Evolutionary conservation across 2,888 invertebrate genomes (phyloP), one percentile per base, ranked within the genome.

Genomic region (Meloe dianella): DNA sequence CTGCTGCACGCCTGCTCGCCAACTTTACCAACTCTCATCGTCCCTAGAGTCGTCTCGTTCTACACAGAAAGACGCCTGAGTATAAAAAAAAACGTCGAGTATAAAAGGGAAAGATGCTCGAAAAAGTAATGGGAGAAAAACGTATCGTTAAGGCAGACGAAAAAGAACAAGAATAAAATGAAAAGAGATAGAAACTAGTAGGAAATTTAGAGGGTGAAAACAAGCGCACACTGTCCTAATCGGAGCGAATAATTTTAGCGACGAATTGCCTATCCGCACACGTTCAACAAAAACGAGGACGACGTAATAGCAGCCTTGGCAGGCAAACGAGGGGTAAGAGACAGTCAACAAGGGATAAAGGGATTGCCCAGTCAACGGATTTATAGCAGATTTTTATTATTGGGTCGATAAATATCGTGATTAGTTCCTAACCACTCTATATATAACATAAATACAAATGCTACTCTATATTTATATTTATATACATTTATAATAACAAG

Each of bases 151-250:
- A 54, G 24, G 14, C 9, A 51, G 22, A 22, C 2, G 51, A 8
- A 51, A 51, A 22, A 22, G n/a, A n/a, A n/a, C n/a, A n/a, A n/a
- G n/a, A n/a, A n/a, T n/a, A n/a, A n/a, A n/a, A n/a, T 20, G 9
- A 4, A 51, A 22, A 54, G 54, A 54, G 22, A 54, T 7, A 51
- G 51, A 51, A 51, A 51, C 51, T 12, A 54, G 24, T 8, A 24
- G 54, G 54, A 54, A 54, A 54, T 54, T 54, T 54, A 54, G 54
- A 54, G 54, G 54, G 54, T 54, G 54, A 54, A 54, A 54, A 54
- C 54, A 54, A 54, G 54, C 54, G 10, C 51, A 10, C 54, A 5
- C 24, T 12, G 22, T 24, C 54, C 54, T 54, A 54, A 54, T 54
- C 54, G 54, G 24, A 54, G 24, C 54, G 54, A 24, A 54, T 54